A percentile compares a stretch with the other conserved stretches of the same genome.
Evolutionary conservation across 2,797 vertebrate genomes (phyloP).

Genomic region (Mus minutoides): DNA sequence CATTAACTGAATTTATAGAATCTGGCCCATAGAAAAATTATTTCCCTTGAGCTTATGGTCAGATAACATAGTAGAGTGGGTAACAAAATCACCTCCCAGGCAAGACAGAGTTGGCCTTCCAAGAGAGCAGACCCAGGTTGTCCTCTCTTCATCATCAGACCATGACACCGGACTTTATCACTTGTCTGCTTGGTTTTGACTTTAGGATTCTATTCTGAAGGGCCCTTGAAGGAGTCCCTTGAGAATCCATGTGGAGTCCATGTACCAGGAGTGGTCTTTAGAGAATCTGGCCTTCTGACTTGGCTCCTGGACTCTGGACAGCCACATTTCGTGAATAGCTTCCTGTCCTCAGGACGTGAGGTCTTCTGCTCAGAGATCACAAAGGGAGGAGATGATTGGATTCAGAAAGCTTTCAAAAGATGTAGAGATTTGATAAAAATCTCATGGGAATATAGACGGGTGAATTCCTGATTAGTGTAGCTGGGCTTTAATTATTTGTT

Average conservation of each 20-base stretch:
- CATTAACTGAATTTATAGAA: background rate
- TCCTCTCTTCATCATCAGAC: background rate
- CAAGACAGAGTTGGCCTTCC: background rate
- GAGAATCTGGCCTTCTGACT: background rate
- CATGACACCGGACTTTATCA: background rate
- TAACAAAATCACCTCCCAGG: background rate
- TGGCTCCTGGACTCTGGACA: background rate
- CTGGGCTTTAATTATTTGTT: slow-evolving; percentile 36
- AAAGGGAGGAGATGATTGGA: background rate
- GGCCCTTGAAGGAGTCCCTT: background rate
- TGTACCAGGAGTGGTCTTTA: background rate
- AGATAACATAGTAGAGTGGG: background rate
- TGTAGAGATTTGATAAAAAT: background rate
- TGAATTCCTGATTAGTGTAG: background rate
- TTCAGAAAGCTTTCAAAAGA: background rate
- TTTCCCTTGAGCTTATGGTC: background rate
- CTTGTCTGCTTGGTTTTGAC: background rate
- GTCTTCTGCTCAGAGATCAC: background rate
- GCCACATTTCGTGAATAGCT: background rate
- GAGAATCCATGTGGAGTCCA: background rate
- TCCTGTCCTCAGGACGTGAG: background rate
- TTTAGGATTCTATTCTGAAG: background rate
- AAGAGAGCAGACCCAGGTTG: background rate
- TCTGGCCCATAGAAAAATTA: background rate
- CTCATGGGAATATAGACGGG: background rate